Conservation (phyloP, 1,140 invertebrate genomes). For the Lordiphosa mommai region DNA sequence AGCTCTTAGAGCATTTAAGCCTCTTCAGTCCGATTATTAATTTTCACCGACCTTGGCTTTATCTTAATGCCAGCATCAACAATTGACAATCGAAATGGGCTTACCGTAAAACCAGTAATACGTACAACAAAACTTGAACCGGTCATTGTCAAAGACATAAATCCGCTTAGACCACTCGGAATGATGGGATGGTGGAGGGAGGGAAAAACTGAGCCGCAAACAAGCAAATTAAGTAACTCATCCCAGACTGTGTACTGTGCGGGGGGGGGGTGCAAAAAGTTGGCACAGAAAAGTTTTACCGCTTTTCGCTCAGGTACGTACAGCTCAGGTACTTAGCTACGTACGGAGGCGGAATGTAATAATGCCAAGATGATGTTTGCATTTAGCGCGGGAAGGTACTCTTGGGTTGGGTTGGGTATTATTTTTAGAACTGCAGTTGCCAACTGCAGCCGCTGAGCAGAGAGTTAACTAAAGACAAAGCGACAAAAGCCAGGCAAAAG, state of each 20-base stretch:
- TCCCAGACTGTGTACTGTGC: no score
- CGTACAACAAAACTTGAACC: no score
- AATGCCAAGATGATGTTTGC: slow-evolving; percentile 47
- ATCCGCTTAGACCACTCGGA: slow-evolving; percentile 4
- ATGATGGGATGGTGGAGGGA: no score
- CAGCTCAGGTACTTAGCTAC: slow-evolving; percentile 2
- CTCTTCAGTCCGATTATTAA: no score
- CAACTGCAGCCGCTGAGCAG: slow-evolving; percentile 49
- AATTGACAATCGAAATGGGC: no score
- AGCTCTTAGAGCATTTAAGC: no score
- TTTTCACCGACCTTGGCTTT: no score
- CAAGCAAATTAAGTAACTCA: slow-evolving; percentile 49
- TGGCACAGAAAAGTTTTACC: background rate
- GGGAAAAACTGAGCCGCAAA: slow-evolving; percentile 13
- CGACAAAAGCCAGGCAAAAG: slow-evolving; percentile 66
- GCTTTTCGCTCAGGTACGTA: background rate
- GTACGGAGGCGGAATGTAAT: slow-evolving; percentile 14
- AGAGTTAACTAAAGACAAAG: slow-evolving; percentile 69
- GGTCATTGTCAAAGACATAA: background rate
- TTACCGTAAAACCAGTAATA: no score
- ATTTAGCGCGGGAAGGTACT: background rate
- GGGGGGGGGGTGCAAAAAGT: no score
- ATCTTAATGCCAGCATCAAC: no score
- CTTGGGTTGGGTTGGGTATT: background rate
- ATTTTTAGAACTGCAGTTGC: slow-evolving; percentile 53